Evolutionary conservation across 2,888 invertebrate species (phyloP).

Genomic region (Drosophila fungiperda): DNA sequence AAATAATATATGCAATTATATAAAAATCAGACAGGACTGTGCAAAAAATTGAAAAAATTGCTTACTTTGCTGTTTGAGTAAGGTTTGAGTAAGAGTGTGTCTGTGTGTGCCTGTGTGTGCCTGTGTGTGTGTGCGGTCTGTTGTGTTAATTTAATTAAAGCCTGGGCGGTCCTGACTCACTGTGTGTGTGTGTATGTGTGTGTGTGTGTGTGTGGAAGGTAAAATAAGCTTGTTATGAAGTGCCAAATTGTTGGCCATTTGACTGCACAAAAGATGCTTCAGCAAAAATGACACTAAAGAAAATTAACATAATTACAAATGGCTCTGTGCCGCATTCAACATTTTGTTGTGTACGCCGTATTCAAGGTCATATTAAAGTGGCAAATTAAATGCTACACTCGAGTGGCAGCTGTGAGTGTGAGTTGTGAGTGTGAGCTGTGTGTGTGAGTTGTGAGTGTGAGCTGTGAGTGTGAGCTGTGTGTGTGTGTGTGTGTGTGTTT

Average conservation of each 20-base stretch:
- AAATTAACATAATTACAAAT: constrained; percentile 53
- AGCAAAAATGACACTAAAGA: constrained; percentile 26
- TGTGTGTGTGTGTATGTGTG: constrained; percentile 4
- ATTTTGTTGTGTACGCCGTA: constrained; percentile 3
- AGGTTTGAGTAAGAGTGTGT: not conserved
- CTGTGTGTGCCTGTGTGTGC: constrained; percentile 13
- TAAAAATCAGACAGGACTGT: constrained; percentile 64
- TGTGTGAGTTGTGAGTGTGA: no score
- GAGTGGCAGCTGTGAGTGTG: not conserved
- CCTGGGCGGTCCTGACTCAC: constrained; percentile 21
- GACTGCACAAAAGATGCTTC: constrained; percentile 37
- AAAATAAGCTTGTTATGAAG: constrained; percentile 53
- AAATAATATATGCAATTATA: constrained; percentile 67
- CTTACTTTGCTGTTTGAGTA: constrained; percentile 61
- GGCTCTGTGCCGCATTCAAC: constrained; percentile 2
- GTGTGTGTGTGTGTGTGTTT: not conserved
- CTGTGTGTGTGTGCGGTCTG: constrained; percentile 52
- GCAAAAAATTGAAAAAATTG: constrained; percentile 54
- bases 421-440: no score
- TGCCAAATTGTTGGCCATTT: constrained; percentile 61
- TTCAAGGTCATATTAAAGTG: constrained; percentile 59
- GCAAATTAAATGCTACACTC: constrained; percentile 32
- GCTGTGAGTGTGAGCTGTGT: not conserved
- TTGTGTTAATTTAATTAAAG: constrained; percentile 78
- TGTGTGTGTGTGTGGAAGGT: constrained; percentile 16